Evolutionary conservation across 2,888 invertebrate genomes (phyloP).

Genomic region (Troides helena): DNA sequence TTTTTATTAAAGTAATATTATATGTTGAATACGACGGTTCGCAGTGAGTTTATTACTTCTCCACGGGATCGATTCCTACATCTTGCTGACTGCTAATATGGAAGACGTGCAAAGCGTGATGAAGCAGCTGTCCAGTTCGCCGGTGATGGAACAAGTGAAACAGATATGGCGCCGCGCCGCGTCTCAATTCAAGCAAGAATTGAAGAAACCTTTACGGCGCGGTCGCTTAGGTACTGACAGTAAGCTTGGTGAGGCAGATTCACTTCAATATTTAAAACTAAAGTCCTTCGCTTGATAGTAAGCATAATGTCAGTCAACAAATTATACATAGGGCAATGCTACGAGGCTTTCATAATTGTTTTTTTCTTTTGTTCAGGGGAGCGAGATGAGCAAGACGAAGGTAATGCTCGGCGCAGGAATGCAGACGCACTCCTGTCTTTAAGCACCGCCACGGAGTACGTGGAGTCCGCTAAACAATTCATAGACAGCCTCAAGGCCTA

Average conservation of each 20-base stretch:
- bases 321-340: too few species aligned
- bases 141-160: conserved; percentile 45
- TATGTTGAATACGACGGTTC: not conserved
- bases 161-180: conserved; percentile 51
- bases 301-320: too few species aligned
- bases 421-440: conserved; percentile 35
- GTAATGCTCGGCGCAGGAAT: conserved; percentile 24
- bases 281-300: too few species aligned
- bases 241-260: conserved; percentile 7
- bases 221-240: conserved; percentile 15
- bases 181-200: conserved; percentile 43
- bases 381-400: not conserved
- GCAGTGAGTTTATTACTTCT: conserved; percentile 35
- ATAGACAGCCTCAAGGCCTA: conserved; percentile 34
- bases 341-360: too few species aligned
- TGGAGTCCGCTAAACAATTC: conserved; percentile 44
- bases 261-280: too few species aligned
- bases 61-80: conserved; percentile 46
- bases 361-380: not conserved
- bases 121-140: conserved; percentile 48
- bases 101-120: conserved; percentile 57
- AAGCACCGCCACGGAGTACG: conserved; percentile 44
- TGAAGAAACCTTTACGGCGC: conserved; percentile 29
- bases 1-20: too few species aligned
- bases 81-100: conserved; percentile 60